phyloP scores from a whole-genome alignment of 2,888 invertebrate genomes.

The Pollenia amentaria region DNA sequence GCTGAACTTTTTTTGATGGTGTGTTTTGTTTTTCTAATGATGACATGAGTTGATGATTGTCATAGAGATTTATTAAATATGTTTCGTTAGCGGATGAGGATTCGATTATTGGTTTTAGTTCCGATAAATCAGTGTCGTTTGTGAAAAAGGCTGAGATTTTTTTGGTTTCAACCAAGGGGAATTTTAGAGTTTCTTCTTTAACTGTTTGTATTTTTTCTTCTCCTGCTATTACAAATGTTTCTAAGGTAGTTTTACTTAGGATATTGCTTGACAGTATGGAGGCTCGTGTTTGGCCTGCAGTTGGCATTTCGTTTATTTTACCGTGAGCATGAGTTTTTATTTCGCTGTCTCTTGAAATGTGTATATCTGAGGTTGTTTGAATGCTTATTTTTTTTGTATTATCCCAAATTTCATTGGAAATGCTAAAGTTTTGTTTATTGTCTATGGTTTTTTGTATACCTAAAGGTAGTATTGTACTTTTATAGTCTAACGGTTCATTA shows the following conservation, averaged over 20 bases:
- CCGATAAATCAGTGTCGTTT: background rate
- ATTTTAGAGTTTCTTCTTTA: background rate
- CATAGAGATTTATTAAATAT: too few species aligned
- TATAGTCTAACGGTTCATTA: conserved; percentile 51
- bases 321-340: conserved; percentile 54
- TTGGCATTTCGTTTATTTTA: background rate
- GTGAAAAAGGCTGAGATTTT: background rate
- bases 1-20: too few species aligned
- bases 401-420: conserved; percentile 47
- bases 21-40: too few species aligned
- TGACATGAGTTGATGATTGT: too few species aligned
- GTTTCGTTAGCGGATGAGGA: too few species aligned
- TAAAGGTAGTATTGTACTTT: conserved; percentile 27
- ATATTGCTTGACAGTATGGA: background rate
- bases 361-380: background rate
- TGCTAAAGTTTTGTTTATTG: conserved; percentile 41
- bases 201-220: background rate
- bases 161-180: background rate
- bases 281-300: background rate
- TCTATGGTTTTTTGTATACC: conserved; percentile 18
- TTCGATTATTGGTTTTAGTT: background rate
- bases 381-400: conserved; percentile 3
- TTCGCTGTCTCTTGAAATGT: conserved; percentile 49
- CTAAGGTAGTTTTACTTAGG: conserved; percentile 47
- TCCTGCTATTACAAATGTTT: conserved; percentile 41